Base-by-base conservation (phyloP, 2,113 vertebrate species). In the Phyllopteryx taeniolatus region DNA sequence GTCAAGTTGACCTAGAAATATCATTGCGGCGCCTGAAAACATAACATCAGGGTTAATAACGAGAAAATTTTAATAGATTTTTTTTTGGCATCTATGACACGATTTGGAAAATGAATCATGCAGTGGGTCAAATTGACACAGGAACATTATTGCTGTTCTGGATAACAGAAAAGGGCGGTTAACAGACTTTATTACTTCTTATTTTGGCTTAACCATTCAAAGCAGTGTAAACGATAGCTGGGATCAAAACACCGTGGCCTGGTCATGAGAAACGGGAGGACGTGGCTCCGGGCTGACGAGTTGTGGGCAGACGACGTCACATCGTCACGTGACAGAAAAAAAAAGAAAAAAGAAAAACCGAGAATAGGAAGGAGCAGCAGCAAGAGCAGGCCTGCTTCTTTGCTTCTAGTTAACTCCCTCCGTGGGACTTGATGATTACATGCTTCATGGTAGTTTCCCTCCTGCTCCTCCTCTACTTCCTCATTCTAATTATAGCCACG, bases 331-430 rank as follows among this genome's bases (percentile, higher is more conserved):
- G 79, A 82, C 74, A 87, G 79, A 81, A 80, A 12, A 27, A 12
- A 57, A 57, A 57, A 27, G 10, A n/a, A 27, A 27, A 27, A 27
- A 11, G 14, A 13, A 44, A 72, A 70, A n/a, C 71, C 6, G 68
- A 83, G 35, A 39, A 88, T 80, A 88, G 89, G 87, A 91, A 90
- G 56, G 15, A 7, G 31, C 31, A 65, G 53, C 77, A 74, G 60
- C 51, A 27, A 78, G 68, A 85, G 72, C 54, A 83, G 75, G 74
- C 72, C 73, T 57, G 63, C 51, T 80, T 86, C 80, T 77, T 82
- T 75, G 46, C 65, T 56, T 82, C 61, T 8, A 31, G 76, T 76
- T n/a, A 78, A 82, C 81, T 85, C 88, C 87, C 89, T 87, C 68
- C 12, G 31, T 51, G 35, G 43, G 77, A 73, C 80, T 75, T 79